Percentiles rank a stretch among this genome's conserved stretches.
phyloP scores from a whole-genome alignment of 53 echinoderm and acorn worm species.

The Echinarachnius parma region DNA sequence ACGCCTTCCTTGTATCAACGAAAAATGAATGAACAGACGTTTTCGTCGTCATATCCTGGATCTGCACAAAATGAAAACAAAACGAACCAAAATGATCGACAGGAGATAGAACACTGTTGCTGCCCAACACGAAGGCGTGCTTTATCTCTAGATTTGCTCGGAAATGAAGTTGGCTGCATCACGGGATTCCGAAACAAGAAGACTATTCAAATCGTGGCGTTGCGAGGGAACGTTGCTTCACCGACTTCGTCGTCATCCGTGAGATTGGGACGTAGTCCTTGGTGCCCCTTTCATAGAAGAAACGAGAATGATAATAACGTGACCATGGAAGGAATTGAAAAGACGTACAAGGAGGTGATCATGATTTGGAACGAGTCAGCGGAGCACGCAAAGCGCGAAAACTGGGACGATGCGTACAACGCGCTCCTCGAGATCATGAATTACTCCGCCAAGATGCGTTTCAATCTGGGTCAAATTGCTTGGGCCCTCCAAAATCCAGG shows the following conservation, averaged over 20 bases:
- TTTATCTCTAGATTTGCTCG: background rate
- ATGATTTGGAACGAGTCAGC: constrained; percentile 5
- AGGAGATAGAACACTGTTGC: too few relatives aligned
- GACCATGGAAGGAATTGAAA: background rate
- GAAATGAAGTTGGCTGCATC: constrained; percentile 27
- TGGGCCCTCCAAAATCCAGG: constrained; percentile 1
- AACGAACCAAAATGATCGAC: too few relatives aligned
- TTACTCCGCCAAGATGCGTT: constrained; percentile 28
- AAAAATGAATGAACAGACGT: too few relatives aligned
- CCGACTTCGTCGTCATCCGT: background rate
- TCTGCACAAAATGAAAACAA: too few relatives aligned
- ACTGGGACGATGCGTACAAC: constrained; percentile 29
- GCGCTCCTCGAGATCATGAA: background rate
- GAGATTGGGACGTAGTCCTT: background rate
- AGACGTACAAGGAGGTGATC: constrained; percentile 15
- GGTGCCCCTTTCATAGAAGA: too few relatives aligned
- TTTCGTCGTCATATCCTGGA: too few relatives aligned
- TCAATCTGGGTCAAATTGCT: constrained; percentile 37
- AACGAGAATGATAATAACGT: constrained; percentile 7
- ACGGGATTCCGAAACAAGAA: constrained; percentile 1
- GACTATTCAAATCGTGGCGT: background rate
- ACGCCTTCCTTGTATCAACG: too few relatives aligned
- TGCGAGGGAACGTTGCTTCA: constrained; percentile 1
- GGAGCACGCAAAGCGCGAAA: constrained; percentile 2
- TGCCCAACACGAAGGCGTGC: constrained; percentile 1